phyloP scores from a whole-genome alignment of 2,797 vertebrate species.

The Gallinago solitaria region DNA sequence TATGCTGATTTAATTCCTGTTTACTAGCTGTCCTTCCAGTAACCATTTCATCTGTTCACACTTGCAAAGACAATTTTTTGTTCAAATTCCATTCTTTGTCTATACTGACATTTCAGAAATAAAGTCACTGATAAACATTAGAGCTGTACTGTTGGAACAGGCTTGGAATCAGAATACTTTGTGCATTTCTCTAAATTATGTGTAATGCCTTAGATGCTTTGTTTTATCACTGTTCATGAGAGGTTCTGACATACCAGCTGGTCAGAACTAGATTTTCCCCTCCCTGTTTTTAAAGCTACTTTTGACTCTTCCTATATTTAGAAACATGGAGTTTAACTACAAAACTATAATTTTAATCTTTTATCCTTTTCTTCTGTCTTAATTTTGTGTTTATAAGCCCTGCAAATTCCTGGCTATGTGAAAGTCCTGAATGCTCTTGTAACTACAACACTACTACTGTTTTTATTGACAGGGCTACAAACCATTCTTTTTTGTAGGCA shows the following conservation, averaged over 20 bases:
- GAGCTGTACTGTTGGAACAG: background rate
- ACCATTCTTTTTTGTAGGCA: background rate
- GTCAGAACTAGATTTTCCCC: background rate
- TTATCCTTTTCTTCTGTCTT: background rate
- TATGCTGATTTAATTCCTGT: background rate
- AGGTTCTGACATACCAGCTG: background rate
- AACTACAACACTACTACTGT: background rate
- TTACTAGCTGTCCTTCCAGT: background rate
- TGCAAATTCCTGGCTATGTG: background rate
- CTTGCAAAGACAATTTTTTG: background rate
- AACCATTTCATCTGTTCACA: background rate
- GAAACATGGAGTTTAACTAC: background rate
- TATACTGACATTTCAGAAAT: background rate
- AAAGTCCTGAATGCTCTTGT: background rate
- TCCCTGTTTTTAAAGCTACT: background rate
- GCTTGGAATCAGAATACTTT: background rate
- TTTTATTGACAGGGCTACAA: background rate
- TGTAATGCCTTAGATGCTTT: background rate
- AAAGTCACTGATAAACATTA: background rate
- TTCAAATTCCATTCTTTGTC: slow-evolving; percentile 13
- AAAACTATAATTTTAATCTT: background rate
- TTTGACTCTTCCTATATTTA: background rate
- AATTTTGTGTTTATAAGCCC: background rate
- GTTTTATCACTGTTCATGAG: background rate
- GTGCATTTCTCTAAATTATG: background rate